Percentiles rank a stretch among this genome's conserved stretches.
phyloP scores from a whole-genome alignment of 2,797 vertebrate genomes.

The Chaetodon trifasciatus region DNA sequence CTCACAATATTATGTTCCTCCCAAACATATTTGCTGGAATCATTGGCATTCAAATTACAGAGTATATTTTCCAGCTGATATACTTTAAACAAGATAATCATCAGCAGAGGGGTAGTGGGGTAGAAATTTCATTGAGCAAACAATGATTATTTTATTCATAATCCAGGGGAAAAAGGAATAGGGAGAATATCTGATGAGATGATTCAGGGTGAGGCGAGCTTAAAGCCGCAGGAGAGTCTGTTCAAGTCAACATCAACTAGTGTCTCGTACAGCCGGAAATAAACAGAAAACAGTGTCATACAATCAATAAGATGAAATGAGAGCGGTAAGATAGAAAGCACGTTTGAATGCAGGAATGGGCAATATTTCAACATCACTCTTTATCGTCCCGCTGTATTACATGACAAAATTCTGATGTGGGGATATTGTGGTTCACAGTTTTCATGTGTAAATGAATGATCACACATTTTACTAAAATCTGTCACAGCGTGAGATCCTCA shows the following conservation, averaged over 20 bases:
- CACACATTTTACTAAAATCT: constrained; percentile 59
- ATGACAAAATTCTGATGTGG: constrained; percentile 40
- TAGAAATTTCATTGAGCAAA: constrained; percentile 85
- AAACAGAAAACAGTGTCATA: constrained; percentile 36
- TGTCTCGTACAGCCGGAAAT: constrained; percentile 40
- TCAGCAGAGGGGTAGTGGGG: constrained; percentile 79
- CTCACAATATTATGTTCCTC: constrained; percentile 69
- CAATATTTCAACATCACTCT: constrained; percentile 44
- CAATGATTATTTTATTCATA: constrained; percentile 86
- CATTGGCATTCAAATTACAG: constrained; percentile 84
- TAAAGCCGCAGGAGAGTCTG: constrained; percentile 39
- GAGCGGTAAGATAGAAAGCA: constrained; percentile 17
- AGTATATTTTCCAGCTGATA: constrained; percentile 87
- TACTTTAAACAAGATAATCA: constrained; percentile 87
- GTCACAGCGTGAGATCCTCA: constrained; percentile 47
- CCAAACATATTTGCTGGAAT: constrained; percentile 77
- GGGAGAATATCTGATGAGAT: constrained; percentile 76
- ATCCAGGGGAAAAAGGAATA: constrained; percentile 66
- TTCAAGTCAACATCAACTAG: constrained; percentile 43
- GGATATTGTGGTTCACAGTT: constrained; percentile 16
- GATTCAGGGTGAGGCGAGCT: constrained; percentile 51
- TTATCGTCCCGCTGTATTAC: constrained; percentile 35
- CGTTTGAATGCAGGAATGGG: constrained; percentile 34
- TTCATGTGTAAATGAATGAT: constrained; percentile 52
- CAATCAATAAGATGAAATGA: constrained; percentile 53